These are phyloP conservation scores for Misgurnus mizolepis DNA, from an alignment of 2,113 vertebrate genomes.

Conservation along the genomic window DNA sequence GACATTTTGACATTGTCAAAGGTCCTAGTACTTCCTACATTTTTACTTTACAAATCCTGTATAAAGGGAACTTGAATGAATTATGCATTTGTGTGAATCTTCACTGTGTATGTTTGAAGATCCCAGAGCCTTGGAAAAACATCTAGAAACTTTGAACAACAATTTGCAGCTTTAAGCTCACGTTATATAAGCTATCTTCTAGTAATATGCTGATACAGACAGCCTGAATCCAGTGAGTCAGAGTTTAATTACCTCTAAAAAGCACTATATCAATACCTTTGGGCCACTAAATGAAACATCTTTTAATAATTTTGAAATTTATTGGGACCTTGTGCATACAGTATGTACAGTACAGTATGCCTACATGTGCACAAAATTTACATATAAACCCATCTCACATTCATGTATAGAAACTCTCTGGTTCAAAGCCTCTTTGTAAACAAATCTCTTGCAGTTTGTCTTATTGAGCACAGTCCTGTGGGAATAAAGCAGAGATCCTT, in stretches of 20 bases:
- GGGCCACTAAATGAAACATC: not conserved
- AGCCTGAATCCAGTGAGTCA: conserved; percentile 31
- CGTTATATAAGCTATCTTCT: conserved; percentile 45
- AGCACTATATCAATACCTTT: conserved; percentile 46
- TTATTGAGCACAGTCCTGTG: not conserved
- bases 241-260: conserved; percentile 45
- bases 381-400: not conserved
- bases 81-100: not conserved
- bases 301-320: conserved; percentile 33
- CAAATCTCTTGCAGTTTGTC: not conserved
- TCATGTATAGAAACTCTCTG: too few species aligned
- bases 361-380: conserved; percentile 17
- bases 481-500: not conserved
- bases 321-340: conserved; percentile 1
- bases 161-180: conserved; percentile 50
- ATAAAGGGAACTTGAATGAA: not conserved
- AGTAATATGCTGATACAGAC: conserved; percentile 53
- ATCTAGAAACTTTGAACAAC: conserved; percentile 37
- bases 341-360: too few species aligned
- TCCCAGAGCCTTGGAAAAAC: conserved; percentile 23
- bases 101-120: not conserved
- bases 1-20: not conserved
- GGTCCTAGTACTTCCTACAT: not conserved
- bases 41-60: not conserved
- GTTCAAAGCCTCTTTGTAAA: not conserved